phyloP scores from a whole-genome alignment of 2,797 vertebrate species.

The Dryobates pubescens region DNA sequence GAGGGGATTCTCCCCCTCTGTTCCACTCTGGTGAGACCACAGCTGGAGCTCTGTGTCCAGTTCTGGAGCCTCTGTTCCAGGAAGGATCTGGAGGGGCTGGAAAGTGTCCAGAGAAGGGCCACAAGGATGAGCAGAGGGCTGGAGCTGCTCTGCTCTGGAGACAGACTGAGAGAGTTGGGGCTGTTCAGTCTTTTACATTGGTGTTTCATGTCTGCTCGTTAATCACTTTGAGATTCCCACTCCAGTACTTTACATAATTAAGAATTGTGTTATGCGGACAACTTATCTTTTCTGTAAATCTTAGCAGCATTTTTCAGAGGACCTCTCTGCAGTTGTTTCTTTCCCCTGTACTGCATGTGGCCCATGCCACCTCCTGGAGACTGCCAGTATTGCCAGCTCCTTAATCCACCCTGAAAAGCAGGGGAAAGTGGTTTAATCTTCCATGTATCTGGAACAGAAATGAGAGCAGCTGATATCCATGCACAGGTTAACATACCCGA shows the following conservation, averaged over 20 bases:
- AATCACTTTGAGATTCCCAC: not conserved
- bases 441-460: not conserved
- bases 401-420: not conserved
- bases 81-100: too few relatives aligned
- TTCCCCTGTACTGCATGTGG: slow-evolving; percentile 7
- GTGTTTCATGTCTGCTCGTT: not conserved
- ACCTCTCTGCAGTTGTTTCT: not conserved
- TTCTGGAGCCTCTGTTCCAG: too few relatives aligned
- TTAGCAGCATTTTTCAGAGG: not conserved
- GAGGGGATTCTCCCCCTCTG: too few relatives aligned
- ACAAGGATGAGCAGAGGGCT: too few relatives aligned
- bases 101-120: too few relatives aligned
- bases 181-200: not conserved
- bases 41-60: too few relatives aligned
- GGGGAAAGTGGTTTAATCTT: not conserved
- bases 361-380: slow-evolving; percentile 70
- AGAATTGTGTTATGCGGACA: not conserved
- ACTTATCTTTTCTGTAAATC: not conserved
- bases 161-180: too few relatives aligned
- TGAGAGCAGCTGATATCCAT: not conserved
- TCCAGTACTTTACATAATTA: not conserved
- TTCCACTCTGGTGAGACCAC: too few relatives aligned
- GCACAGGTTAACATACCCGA: not conserved
- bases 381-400: slow-evolving; percentile 10
- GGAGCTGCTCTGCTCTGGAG: too few relatives aligned